Conservation (phyloP, 53 echinoderm and acorn worm species). For the Glandiceps talaboti region DNA sequence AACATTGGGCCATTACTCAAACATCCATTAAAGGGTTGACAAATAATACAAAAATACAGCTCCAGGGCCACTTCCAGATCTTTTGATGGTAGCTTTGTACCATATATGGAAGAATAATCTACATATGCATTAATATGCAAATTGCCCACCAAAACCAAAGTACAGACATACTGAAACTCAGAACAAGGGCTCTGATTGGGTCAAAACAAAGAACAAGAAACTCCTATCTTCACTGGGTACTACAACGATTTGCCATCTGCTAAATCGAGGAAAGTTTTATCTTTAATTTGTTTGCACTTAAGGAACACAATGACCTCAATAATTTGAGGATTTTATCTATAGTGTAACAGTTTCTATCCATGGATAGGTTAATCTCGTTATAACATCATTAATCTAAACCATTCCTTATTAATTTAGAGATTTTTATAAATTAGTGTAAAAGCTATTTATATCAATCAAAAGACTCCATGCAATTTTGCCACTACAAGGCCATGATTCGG, state of each 20-base stretch:
- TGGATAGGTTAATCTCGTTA: background rate
- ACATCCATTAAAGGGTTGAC: slow-evolving; percentile 5
- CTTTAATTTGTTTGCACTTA: background rate
- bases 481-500: background rate
- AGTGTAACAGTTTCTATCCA: background rate
- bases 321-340: no score
- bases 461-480: background rate
- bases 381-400: background rate
- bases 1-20: slow-evolving; percentile 6
- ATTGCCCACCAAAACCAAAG: background rate
- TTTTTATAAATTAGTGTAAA: background rate
- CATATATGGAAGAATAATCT: background rate
- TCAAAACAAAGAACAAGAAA: background rate
- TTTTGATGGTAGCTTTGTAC: background rate
- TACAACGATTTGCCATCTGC: background rate
- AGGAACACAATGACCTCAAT: background rate
- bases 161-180: background rate
- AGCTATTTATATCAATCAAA: background rate
- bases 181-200: slow-evolving; percentile 1
- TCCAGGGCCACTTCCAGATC: slow-evolving; percentile 4
- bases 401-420: background rate
- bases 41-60: slow-evolving; percentile 16
- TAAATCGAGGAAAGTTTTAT: background rate
- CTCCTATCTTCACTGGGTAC: background rate
- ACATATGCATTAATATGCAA: background rate